Evolutionary conservation across 2,113 vertebrate species (phyloP).

Genomic region (Dolichallabes microphthalmus): DNA sequence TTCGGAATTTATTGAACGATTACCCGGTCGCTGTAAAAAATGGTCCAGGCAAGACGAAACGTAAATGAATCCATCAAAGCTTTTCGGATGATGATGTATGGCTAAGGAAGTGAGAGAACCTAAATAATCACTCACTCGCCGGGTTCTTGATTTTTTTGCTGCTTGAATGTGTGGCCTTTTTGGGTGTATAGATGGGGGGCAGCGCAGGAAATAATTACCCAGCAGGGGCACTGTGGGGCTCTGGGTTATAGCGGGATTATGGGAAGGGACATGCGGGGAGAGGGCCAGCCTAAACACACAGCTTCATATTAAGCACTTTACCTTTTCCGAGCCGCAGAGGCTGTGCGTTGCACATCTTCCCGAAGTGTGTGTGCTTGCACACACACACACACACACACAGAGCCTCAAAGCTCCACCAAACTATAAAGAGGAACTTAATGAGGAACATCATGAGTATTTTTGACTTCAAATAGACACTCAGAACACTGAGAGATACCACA

Average conservation of each 20-base stretch:
- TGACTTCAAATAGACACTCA: constrained; percentile 13
- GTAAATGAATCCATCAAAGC: constrained; percentile 63
- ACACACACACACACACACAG: constrained; percentile 5
- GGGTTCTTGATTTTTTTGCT: constrained; percentile 72
- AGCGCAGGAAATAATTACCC: constrained; percentile 80
- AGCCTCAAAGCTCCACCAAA: neutral
- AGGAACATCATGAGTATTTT: constrained; percentile 7
- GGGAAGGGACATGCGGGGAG: constrained; percentile 79
- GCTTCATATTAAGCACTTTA: constrained; percentile 35
- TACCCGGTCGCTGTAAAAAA: constrained; percentile 11
- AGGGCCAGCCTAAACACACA: constrained; percentile 64
- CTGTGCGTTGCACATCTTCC: constrained; percentile 6
- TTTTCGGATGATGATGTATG: constrained; percentile 75
- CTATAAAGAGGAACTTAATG: constrained; percentile 19
- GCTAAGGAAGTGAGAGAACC: constrained; percentile 70
- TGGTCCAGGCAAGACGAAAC: constrained; percentile 8
- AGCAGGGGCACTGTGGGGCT: constrained; percentile 71
- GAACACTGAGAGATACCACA: constrained; percentile 30
- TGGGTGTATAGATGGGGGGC: constrained; percentile 69
- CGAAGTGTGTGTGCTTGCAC: neutral
- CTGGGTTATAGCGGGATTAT: constrained; percentile 77
- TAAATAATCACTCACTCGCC: constrained; percentile 75
- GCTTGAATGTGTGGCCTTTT: constrained; percentile 53
- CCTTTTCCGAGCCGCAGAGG: constrained; percentile 16
- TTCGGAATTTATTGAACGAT: constrained; percentile 18